These are phyloP conservation scores for Sandelia bainsii DNA, from an alignment of 2,797 vertebrate genomes.

Conservation along the genomic window DNA sequence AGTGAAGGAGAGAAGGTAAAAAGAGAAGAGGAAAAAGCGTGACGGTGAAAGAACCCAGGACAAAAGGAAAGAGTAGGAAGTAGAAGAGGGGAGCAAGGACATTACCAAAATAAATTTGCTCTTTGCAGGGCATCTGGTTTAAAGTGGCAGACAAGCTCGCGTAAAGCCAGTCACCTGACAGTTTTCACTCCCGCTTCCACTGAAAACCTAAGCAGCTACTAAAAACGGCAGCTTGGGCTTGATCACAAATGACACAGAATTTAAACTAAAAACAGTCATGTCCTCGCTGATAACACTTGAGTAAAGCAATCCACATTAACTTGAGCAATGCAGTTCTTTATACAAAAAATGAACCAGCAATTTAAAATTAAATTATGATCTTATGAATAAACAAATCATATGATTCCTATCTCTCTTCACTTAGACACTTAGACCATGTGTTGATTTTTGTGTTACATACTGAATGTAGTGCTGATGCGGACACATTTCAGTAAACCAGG, in stretches of 20 bases:
- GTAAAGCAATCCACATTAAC: neutral
- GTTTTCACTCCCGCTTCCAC: slow-evolving; percentile 56
- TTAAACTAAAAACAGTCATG: neutral
- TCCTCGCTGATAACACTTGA: neutral
- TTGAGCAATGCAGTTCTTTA: too few species aligned
- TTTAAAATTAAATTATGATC: neutral
- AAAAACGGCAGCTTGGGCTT: neutral
- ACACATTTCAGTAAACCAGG: slow-evolving; percentile 7
- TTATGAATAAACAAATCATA: neutral
- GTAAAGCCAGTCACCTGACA: slow-evolving; percentile 79
- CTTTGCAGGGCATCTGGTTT: slow-evolving; percentile 51
- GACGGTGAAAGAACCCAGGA: slow-evolving; percentile 16
- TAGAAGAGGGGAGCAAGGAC: slow-evolving; percentile 9
- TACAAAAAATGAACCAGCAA: neutral
- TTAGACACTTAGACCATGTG: neutral
- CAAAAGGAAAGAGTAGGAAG: neutral
- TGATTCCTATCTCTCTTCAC: neutral
- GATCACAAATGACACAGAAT: neutral
- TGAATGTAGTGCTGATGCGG: neutral
- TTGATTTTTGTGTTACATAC: neutral
- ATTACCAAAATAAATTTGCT: slow-evolving; percentile 59
- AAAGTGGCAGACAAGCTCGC: slow-evolving; percentile 70
- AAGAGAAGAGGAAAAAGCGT: neutral
- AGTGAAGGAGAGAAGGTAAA: neutral
- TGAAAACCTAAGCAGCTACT: slow-evolving; percentile 56